Conservation (phyloP, 2,113 vertebrate genomes). For the Alces alces region DNA sequence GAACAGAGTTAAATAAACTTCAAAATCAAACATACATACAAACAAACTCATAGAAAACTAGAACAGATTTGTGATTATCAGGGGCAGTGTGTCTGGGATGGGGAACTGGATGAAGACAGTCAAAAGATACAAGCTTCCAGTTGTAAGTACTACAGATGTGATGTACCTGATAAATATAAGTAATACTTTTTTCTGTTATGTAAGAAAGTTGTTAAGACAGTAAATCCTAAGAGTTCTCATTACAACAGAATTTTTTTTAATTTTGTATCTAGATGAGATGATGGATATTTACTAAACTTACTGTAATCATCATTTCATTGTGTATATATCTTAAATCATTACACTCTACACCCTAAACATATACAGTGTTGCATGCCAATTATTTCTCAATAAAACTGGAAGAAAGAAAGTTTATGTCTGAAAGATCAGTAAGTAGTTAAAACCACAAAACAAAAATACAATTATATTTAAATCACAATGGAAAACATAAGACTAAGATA, state of each 20-base stretch:
- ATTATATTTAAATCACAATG: neutral
- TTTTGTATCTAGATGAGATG: neutral
- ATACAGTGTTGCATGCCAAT: neutral
- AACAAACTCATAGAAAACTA: neutral
- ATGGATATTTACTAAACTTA: neutral
- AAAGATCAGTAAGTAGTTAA: neutral
- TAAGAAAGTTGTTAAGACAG: neutral
- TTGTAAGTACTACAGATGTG: neutral
- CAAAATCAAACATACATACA: neutral
- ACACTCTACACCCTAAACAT: neutral
- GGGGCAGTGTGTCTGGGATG: neutral
- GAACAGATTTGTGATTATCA: neutral
- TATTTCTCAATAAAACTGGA: neutral
- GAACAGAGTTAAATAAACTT: neutral
- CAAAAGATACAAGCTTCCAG: neutral
- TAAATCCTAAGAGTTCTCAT: neutral
- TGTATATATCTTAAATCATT: neutral
- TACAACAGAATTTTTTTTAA: neutral
- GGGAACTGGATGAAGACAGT: neutral
- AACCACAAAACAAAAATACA: neutral
- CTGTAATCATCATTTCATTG: neutral
- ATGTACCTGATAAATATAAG: neutral
- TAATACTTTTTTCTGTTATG: neutral
- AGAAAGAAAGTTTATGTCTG: neutral
- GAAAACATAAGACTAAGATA: neutral